A percentile compares a stretch with the other conserved stretches of the same genome.
phyloP scores from a whole-genome alignment of 2,113 vertebrate genomes.

The Psilopsiagon aurifrons region DNA sequence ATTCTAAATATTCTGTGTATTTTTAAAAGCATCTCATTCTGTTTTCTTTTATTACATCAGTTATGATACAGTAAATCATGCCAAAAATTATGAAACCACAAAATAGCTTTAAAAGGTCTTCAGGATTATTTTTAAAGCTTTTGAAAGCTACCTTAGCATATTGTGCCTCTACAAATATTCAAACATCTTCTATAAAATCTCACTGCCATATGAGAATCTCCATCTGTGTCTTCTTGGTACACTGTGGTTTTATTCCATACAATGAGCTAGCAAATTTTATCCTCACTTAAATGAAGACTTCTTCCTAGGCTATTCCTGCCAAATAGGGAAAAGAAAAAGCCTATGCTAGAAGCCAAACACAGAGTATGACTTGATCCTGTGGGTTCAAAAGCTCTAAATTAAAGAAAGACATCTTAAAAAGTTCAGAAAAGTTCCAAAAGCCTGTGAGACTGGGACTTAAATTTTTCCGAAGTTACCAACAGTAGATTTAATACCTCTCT shows the following conservation, averaged over 20 bases:
- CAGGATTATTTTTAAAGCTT: not conserved
- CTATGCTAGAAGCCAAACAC: not conserved
- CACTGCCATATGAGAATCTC: not conserved
- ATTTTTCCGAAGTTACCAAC: not conserved
- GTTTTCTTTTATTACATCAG: slow-evolving; percentile 37
- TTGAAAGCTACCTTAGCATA: not conserved
- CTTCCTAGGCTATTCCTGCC: not conserved
- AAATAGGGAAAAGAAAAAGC: not conserved
- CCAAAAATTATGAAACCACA: slow-evolving; percentile 34
- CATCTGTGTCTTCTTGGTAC: not conserved
- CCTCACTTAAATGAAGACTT: not conserved
- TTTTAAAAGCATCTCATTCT: slow-evolving; percentile 49
- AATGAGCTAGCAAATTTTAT: not conserved
- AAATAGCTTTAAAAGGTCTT: slow-evolving; percentile 8
- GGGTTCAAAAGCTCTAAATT: not conserved
- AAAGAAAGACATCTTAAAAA: not conserved
- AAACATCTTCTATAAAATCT: not conserved
- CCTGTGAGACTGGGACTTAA: not conserved
- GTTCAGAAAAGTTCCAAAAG: not conserved
- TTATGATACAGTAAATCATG: not conserved
- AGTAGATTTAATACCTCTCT: not conserved
- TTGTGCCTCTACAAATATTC: not conserved
- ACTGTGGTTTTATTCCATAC: not conserved
- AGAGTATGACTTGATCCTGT: not conserved
- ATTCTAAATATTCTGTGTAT: slow-evolving; percentile 41